phyloP scores from a whole-genome alignment of 2,797 vertebrate species.

The Coregonus sp. region DNA sequence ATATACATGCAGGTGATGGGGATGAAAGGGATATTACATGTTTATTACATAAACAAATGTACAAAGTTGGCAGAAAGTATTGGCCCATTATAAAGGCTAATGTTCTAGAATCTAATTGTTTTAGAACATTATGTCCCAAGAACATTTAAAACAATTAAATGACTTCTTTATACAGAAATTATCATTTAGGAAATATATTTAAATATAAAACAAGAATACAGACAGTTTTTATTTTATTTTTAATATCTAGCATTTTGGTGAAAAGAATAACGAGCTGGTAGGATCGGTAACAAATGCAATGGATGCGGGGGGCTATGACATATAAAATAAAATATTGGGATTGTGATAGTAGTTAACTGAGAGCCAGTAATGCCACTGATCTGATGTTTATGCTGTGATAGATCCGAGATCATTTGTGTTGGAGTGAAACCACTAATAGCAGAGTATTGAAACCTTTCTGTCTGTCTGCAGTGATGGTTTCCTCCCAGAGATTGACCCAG shows the following conservation, averaged over 20 bases:
- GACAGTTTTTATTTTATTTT: neutral
- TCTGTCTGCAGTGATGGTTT: slow-evolving; percentile 68
- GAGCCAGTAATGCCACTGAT: slow-evolving; percentile 11
- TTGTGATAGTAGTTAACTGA: slow-evolving; percentile 16
- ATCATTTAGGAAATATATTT: no score
- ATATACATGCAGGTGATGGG: no score
- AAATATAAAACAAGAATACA: neutral
- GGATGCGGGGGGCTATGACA: neutral
- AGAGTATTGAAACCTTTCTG: neutral
- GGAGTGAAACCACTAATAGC: slow-evolving; percentile 24
- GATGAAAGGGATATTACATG: no score
- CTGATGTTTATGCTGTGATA: slow-evolving; percentile 25
- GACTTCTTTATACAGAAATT: neutral
- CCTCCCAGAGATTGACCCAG: slow-evolving; percentile 85
- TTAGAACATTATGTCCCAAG: neutral
- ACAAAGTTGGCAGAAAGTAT: neutral
- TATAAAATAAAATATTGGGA: slow-evolving; percentile 22
- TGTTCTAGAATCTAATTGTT: neutral
- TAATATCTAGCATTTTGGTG: neutral
- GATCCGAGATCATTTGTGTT: slow-evolving; percentile 2
- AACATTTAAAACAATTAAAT: neutral
- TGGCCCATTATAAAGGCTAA: neutral
- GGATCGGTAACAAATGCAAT: neutral
- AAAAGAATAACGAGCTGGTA: neutral
- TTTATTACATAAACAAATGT: no score